Conservation (phyloP, 2,797 vertebrate genomes). For the Sylvilagus floridanus region DNA sequence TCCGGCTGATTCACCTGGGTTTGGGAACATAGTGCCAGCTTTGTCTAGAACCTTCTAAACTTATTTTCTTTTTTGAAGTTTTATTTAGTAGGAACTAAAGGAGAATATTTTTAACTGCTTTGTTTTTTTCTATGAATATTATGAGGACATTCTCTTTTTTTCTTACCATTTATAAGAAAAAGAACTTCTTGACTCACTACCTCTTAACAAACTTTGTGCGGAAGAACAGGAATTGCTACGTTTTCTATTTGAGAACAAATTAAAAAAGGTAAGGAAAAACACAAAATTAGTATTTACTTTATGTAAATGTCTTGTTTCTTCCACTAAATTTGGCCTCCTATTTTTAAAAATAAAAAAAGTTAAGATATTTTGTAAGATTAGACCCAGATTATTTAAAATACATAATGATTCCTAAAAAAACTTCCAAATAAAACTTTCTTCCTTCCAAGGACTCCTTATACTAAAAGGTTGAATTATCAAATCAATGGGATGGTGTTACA, state of each 20-base stretch:
- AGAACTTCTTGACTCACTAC: conserved; percentile 92
- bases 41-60: not conserved
- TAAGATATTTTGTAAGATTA: not conserved
- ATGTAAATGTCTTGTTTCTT: conserved; percentile 17
- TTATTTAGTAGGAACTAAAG: not conserved
- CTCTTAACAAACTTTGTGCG: conserved; percentile 92
- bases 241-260: conserved; percentile 98
- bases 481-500: not conserved
- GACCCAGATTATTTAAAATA: conserved; percentile 29
- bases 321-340: conserved; percentile 10
- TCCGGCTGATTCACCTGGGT: not conserved
- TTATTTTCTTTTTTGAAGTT: not conserved
- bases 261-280: conserved; percentile 94
- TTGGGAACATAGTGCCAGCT: not conserved
- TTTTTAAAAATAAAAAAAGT: not conserved
- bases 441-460: not conserved
- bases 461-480: not conserved
- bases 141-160: conserved; percentile 49
- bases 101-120: conserved; percentile 45
- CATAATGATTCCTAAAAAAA: not conserved
- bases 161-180: conserved; percentile 89
- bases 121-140: not conserved
- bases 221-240: conserved; percentile 96
- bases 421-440: conserved; percentile 8
- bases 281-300: conserved; percentile 4